Evolutionary conservation across 2,113 vertebrate species (phyloP).

Genomic region (Conger conger): DNA sequence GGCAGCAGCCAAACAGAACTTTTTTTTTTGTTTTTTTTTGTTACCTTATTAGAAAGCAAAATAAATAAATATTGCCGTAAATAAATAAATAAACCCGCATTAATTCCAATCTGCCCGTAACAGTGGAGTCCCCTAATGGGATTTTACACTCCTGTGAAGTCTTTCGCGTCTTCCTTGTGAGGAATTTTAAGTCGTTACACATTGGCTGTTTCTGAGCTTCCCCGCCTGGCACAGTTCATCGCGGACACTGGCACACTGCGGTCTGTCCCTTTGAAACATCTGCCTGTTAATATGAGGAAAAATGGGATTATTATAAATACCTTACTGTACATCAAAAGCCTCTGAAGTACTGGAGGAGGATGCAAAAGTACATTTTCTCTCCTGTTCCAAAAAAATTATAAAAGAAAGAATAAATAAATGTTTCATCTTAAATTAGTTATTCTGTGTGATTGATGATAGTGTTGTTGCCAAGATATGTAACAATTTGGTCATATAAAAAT

Average conservation of each 20-base stretch:
- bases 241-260: background rate
- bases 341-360: background rate
- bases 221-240: background rate
- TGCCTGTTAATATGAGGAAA: background rate
- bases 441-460: too few relatives aligned
- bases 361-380: background rate
- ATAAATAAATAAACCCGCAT: background rate
- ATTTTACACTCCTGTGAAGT: background rate
- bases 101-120: background rate
- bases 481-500: too few relatives aligned
- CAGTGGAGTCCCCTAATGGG: background rate
- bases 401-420: too few relatives aligned
- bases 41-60: background rate
- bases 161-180: background rate
- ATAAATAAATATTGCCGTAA: background rate
- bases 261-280: background rate
- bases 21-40: background rate
- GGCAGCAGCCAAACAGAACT: background rate
- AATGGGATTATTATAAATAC: background rate
- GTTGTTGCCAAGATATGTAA: too few relatives aligned
- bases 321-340: background rate
- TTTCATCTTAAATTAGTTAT: too few relatives aligned
- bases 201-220: background rate
- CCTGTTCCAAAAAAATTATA: background rate
- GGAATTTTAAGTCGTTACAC: background rate